These are phyloP conservation scores for Zosterops lateralis DNA, from an alignment of 2,113 vertebrate genomes.

Conservation along the genomic window DNA sequence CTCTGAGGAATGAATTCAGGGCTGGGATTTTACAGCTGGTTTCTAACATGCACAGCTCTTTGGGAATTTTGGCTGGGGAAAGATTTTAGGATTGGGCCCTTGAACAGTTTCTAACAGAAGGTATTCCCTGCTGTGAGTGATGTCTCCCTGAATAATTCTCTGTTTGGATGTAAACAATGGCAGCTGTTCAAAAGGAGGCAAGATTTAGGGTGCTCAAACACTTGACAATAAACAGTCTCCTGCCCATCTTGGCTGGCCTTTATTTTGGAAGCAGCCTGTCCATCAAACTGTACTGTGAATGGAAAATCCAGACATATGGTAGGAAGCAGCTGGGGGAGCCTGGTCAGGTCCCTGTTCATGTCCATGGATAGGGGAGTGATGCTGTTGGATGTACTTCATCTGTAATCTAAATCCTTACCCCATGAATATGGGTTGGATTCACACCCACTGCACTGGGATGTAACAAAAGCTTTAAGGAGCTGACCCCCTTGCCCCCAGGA, in stretches of 20 bases:
- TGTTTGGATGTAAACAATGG: neutral
- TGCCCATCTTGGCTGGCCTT: neutral
- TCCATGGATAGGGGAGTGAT: accelerated
- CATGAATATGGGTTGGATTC: neutral
- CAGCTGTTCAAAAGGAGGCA: neutral
- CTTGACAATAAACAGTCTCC: neutral
- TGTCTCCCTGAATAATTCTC: neutral
- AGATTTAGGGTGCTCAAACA: neutral
- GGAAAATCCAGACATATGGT: neutral
- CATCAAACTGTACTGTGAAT: neutral
- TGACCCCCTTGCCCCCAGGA: neutral
- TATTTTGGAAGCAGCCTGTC: neutral
- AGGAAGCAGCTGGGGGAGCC: neutral
- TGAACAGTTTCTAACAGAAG: neutral
- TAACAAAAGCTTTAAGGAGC: neutral
- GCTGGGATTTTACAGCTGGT: neutral
- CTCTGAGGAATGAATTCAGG: neutral
- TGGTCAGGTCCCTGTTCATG: neutral
- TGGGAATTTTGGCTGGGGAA: neutral
- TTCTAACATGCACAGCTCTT: neutral
- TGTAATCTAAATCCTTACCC: neutral
- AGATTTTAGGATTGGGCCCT: neutral
- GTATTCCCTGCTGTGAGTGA: neutral
- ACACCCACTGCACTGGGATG: neutral
- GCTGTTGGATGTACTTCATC: neutral